Conservation (phyloP, 2,888 invertebrate genomes). For the Thymelicus acteon region DNA sequence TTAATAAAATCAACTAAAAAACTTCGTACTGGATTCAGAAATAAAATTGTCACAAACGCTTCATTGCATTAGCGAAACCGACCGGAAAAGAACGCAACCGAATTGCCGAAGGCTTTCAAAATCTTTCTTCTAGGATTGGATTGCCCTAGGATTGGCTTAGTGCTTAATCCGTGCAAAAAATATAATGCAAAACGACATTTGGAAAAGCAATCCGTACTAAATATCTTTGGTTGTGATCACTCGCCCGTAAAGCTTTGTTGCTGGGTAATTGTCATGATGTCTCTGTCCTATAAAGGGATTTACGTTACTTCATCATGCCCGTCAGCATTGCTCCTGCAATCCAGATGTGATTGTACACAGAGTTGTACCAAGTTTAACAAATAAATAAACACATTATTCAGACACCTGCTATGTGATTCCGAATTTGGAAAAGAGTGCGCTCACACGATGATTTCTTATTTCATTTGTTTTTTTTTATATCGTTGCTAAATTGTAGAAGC, state of each 20-base stretch:
- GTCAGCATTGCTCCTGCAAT: background rate
- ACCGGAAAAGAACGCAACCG: conserved; percentile 56
- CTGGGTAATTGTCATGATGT: conserved; percentile 37
- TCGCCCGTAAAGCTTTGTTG: conserved; percentile 48
- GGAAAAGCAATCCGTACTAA: conserved; percentile 57
- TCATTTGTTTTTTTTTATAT: background rate
- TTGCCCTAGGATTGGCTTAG: conserved; percentile 44
- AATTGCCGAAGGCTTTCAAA: conserved; percentile 45
- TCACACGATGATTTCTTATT: background rate
- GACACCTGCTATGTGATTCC: background rate
- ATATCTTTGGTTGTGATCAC: conserved; percentile 53
- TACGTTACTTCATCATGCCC: background rate
- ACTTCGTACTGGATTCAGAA: conserved; percentile 26
- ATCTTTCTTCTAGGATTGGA: conserved; percentile 59
- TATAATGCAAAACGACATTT: conserved; percentile 54
- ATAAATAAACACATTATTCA: background rate
- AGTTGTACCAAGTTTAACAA: background rate
- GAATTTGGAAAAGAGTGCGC: background rate
- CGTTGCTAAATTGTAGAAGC: background rate
- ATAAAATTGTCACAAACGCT: conserved; percentile 53
- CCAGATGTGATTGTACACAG: conserved; percentile 6
- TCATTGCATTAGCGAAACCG: conserved; percentile 52
- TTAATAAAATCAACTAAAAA: conserved; percentile 28
- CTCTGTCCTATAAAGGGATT: conserved; percentile 26
- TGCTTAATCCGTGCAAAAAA: conserved; percentile 65